Conservation (phyloP, 2,888 invertebrate genomes). For the Orchestes rusci region DNA sequence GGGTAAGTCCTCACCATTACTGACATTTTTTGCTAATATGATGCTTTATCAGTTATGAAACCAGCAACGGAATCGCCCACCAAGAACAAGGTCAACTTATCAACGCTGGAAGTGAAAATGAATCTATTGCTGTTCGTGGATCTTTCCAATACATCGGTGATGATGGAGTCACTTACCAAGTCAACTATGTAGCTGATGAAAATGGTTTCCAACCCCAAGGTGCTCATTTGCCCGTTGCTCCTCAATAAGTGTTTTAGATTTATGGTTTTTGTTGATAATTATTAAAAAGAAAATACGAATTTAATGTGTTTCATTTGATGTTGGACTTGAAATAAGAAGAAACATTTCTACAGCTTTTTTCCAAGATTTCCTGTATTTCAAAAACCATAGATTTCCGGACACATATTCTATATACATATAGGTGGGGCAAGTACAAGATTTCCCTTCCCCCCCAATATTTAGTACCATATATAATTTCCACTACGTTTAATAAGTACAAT, state of each 20-base stretch:
- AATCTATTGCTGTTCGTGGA: slow-evolving; percentile 54
- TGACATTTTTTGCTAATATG: background rate
- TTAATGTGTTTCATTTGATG: too few relatives aligned
- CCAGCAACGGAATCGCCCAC: slow-evolving; percentile 59
- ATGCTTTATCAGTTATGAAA: slow-evolving; percentile 48
- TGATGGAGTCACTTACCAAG: slow-evolving; percentile 56
- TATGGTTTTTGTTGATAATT: too few relatives aligned
- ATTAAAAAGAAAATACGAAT: too few relatives aligned
- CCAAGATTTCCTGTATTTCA: too few relatives aligned
- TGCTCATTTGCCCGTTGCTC: slow-evolving; percentile 41
- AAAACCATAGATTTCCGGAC: too few relatives aligned
- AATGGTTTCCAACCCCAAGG: slow-evolving; percentile 52
- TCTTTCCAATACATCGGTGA: slow-evolving; percentile 54
- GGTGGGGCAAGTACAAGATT: too few relatives aligned
- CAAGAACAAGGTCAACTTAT: slow-evolving; percentile 54
- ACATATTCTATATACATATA: too few relatives aligned
- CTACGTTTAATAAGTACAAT: too few relatives aligned
- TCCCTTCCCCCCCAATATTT: too few relatives aligned
- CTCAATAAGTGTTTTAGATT: slow-evolving; percentile 16
- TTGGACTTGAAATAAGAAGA: too few relatives aligned
- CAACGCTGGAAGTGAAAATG: slow-evolving; percentile 56
- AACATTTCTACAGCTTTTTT: too few relatives aligned
- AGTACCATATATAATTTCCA: too few relatives aligned
- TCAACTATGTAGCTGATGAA: slow-evolving; percentile 55
- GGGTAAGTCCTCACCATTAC: slow-evolving; percentile 26